Evolutionary conservation across 2,113 vertebrate genomes (phyloP).

Genomic region (Arenaria interpres): DNA sequence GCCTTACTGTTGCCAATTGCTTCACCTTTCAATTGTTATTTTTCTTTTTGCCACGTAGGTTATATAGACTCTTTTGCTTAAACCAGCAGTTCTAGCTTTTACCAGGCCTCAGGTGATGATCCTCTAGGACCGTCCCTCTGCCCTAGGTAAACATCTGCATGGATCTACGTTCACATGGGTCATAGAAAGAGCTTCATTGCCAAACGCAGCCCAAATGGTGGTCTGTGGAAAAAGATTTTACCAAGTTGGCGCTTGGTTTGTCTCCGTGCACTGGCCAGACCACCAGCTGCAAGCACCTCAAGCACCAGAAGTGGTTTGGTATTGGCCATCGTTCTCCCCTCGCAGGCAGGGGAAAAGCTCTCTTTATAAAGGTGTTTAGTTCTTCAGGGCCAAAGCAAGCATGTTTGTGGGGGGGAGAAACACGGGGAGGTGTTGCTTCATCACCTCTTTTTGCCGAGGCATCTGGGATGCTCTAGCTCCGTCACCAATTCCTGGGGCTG

Average conservation of each 20-base stretch:
- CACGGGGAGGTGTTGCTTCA: not conserved
- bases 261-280: rapidly evolving
- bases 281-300: not conserved
- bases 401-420: not conserved
- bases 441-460: not conserved
- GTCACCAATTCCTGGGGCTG: rapidly evolving
- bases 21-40: not conserved
- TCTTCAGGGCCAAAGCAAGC: not conserved
- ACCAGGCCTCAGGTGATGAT: not conserved
- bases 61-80: not conserved
- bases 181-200: not conserved
- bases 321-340: rapidly evolving
- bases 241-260: rapidly evolving
- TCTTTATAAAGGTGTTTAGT: not conserved
- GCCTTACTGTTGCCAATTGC: rapidly evolving
- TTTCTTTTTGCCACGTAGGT: not conserved
- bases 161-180: not conserved
- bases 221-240: not conserved
- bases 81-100: not conserved
- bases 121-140: not conserved
- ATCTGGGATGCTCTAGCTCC: not conserved
- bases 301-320: not conserved
- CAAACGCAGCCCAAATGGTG: not conserved
- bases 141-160: rapidly evolving
- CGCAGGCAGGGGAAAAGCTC: not conserved